Evolutionary conservation across 2,797 vertebrate species (phyloP), one percentile per base, ranked within the genome.

Genomic region (Pseudochaenichthys georgianus): DNA sequence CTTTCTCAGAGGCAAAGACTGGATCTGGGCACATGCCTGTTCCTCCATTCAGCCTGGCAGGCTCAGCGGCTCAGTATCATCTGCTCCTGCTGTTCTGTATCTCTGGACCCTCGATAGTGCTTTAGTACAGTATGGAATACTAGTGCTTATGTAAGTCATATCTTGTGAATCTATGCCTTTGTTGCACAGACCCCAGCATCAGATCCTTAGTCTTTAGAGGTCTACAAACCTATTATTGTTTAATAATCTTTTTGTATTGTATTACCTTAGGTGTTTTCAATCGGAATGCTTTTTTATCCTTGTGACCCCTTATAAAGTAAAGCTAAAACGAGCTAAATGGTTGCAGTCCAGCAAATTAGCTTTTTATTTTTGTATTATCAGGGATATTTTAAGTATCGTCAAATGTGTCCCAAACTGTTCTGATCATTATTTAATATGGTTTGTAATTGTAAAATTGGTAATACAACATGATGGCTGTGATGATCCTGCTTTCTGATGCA

Each of bases 1-100:
- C 66, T 65, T 81, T 60, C 71, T 73, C 86, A 45, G 42, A 64
- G 65, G 67, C 60, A 31, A 3, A 75, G 73, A 87, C 84, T 86
- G 77, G 83, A 88, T 86, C 70, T 80, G 38, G 75, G 60, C 78
- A 13, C 64, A 42, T 67, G 64, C 72, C 72, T 74, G 62, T 86
- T 73, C 52, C 78, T 88, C 78, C 72, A 81, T 90, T 59, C 76
- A 58, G 17, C 45, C 54, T 65, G 70, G 31, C 74, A 78, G 62
- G 47, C 47, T 64, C 31, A 65, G 41, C 6, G 69, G 73, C 51
- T 52, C 21, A 9, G 28, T n/a, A n/a, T n/a, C n/a, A n/a, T n/a
- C n/a, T 9, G 2, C 45, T 70, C 53, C 61, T 50, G 58, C 74
- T 77, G 41, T 15, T 75, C 59, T 64, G 64, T 59, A 58, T 54